Conservation (phyloP, 2,797 vertebrate genomes). For the Sarcoramphus papa region DNA sequence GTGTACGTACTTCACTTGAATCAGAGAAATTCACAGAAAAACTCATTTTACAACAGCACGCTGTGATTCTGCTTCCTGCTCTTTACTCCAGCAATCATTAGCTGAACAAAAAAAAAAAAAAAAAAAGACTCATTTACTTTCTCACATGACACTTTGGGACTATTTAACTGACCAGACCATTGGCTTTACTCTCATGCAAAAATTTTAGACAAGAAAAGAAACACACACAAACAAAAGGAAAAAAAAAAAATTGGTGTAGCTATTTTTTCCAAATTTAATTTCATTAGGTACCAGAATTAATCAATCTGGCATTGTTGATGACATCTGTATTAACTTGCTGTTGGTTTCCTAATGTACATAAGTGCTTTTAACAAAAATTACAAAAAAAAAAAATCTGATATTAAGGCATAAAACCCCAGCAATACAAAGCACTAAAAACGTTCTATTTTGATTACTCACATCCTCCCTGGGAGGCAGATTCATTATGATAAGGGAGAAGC, state of each 20-base stretch:
- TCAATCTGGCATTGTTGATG: background rate
- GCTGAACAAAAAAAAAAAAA: background rate
- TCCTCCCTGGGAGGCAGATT: slow-evolving; percentile 9
- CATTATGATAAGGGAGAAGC: background rate
- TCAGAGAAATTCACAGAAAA: slow-evolving; percentile 32
- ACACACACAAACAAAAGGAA: background rate
- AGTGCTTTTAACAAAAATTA: background rate
- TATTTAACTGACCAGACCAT: slow-evolving; percentile 24
- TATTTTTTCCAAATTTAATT: slow-evolving; percentile 25
- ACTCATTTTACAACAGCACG: slow-evolving; percentile 8
- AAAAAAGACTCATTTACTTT: slow-evolving; percentile 8
- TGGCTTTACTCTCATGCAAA: background rate
- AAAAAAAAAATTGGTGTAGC: background rate
- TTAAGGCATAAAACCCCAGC: background rate
- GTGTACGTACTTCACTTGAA: slow-evolving; percentile 37
- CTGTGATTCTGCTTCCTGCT: background rate
- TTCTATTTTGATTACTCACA: background rate
- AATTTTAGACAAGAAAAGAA: background rate
- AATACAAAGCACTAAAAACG: background rate
- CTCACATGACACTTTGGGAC: slow-evolving; percentile 20
- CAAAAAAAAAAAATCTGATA: background rate
- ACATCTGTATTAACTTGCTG: slow-evolving; percentile 2
- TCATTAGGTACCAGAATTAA: slow-evolving; percentile 38
- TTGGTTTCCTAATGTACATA: slow-evolving; percentile 21
- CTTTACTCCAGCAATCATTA: background rate